Conservation (phyloP, 1,140 invertebrate species). For the Drosophila sp. region DNA sequence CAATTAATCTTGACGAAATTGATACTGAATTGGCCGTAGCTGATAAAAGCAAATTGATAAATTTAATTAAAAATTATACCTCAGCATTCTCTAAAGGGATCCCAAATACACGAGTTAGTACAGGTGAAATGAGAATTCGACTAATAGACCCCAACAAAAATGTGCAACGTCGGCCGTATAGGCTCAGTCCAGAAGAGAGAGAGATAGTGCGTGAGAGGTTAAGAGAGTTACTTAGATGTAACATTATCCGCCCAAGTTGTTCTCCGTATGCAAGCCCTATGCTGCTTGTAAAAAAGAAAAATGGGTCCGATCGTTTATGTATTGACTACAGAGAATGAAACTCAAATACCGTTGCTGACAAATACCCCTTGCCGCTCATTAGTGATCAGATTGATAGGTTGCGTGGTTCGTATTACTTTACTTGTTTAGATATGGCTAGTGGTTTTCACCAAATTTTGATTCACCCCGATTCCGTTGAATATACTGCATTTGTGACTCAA, state of each 20-base stretch:
- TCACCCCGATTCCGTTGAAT: neutral
- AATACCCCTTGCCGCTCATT: neutral
- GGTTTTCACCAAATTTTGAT: neutral
- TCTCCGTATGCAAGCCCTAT: slow-evolving; percentile 1
- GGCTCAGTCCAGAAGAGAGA: slow-evolving; percentile 1
- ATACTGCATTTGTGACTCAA: neutral
- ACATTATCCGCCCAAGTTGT: neutral
- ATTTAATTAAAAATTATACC: no score
- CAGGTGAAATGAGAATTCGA: neutral
- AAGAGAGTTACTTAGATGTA: no score
- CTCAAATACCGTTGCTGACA: slow-evolving; percentile 1
- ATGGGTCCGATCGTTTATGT: neutral
- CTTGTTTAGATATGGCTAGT: slow-evolving; percentile 7
- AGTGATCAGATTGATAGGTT: neutral
- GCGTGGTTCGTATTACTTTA: neutral
- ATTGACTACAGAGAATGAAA: slow-evolving; percentile 1
- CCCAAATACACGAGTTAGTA: neutral
- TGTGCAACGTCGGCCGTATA: neutral
- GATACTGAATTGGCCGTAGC: no score
- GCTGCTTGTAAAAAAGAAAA: neutral
- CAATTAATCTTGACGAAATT: no score
- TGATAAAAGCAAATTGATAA: neutral
- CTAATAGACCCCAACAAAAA: neutral
- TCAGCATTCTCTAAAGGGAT: neutral
- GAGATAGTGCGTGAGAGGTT: neutral